Evolutionary conservation across 1,140 invertebrate species (phyloP).

Genomic region (Drosophila melanica): DNA sequence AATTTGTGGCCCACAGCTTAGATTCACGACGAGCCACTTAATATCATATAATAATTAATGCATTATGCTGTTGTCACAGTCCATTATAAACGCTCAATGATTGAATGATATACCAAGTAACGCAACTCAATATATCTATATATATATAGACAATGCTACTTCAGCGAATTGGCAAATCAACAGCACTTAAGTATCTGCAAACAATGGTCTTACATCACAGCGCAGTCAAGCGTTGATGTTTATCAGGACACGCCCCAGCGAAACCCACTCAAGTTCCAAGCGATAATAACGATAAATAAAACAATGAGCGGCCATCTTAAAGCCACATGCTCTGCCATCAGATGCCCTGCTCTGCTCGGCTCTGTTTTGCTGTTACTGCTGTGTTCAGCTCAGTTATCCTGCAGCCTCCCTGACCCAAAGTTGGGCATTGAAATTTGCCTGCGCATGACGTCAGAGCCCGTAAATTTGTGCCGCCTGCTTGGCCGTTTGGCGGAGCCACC

Average conservation of each 20-base stretch:
- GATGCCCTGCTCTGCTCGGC: not conserved
- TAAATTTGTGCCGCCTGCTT: conserved; percentile 10
- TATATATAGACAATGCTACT: conserved; percentile 1
- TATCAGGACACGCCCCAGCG: conserved; percentile 45
- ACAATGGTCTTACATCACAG: conserved; percentile 49
- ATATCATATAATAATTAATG: conserved; percentile 32
- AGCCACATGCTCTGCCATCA: conserved; percentile 8
- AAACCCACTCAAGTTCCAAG: conserved; percentile 40
- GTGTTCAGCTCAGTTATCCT: not conserved
- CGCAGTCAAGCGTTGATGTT: conserved; percentile 21
- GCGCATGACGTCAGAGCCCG: conserved; percentile 42
- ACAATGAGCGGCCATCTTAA: conserved; percentile 42
- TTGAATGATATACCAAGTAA: conserved; percentile 6
- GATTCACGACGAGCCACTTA: not conserved
- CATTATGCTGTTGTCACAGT: conserved; percentile 2
- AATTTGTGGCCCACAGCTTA: not conserved
- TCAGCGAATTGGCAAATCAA: conserved; percentile 28
- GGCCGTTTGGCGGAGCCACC: conserved; percentile 24
- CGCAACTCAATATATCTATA: not conserved
- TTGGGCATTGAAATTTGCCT: conserved; percentile 42
- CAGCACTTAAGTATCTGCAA: conserved; percentile 44
- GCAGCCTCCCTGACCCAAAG: not conserved
- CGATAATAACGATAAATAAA: conserved; percentile 56
- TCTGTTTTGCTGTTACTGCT: not conserved
- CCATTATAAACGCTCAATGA: conserved; percentile 5